Percentiles rank a stretch among this genome's conserved stretches.
Evolutionary conservation across 2,113 vertebrate species (phyloP).

Genomic region (Salvelinus alpinus): DNA sequence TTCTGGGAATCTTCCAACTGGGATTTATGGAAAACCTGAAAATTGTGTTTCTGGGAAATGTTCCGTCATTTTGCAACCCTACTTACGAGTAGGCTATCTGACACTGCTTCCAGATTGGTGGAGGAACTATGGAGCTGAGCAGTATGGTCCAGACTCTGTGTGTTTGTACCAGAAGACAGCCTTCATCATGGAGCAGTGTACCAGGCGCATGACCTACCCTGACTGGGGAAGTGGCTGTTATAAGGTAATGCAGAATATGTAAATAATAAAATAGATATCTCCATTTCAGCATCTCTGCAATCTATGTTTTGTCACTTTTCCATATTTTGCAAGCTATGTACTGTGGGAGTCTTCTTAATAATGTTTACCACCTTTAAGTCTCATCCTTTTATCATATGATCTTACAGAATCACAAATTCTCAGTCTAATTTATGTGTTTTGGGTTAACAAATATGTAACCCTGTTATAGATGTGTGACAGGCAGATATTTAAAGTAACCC

Average conservation of each 20-base stretch:
- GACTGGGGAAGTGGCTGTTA: conserved; percentile 99
- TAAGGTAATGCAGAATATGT: conserved; percentile 70
- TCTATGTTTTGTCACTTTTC: too few relatives aligned
- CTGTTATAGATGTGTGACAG: too few relatives aligned
- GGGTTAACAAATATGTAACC: conserved; percentile 71
- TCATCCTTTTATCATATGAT: conserved; percentile 35
- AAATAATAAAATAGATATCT: too few relatives aligned
- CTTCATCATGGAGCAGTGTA: conserved; percentile 94
- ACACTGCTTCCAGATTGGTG: conserved; percentile 75
- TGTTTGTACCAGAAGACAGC: conserved; percentile 92
- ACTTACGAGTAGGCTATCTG: neutral
- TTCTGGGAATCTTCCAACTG: too few relatives aligned
- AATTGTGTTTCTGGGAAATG: conserved; percentile 64
- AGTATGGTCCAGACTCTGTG: conserved; percentile 88
- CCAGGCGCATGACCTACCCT: conserved; percentile 86
- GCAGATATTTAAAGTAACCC: too few relatives aligned
- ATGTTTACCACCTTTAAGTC: too few relatives aligned
- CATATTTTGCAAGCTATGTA: too few relatives aligned
- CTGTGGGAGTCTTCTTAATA: too few relatives aligned
- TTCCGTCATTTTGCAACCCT: conserved; percentile 33
- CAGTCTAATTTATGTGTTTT: conserved; percentile 2
- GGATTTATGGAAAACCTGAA: neutral
- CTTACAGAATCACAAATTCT: neutral
- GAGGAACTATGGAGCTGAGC: conserved; percentile 96
- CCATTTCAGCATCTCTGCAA: too few relatives aligned